Base-by-base conservation (phyloP, 2,888 invertebrate species). In the Portevinia maculata region DNA sequence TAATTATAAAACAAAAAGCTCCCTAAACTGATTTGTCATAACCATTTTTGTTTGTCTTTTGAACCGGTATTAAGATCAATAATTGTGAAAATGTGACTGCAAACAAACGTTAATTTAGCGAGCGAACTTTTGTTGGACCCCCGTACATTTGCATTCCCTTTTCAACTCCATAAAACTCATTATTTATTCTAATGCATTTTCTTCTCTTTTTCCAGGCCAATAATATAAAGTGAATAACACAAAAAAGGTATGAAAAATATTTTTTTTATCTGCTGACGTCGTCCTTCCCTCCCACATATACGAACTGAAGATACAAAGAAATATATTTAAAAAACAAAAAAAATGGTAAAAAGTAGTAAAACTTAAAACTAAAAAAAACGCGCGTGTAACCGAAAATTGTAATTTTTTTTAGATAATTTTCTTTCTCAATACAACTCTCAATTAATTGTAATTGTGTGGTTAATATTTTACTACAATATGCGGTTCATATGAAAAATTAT, bases 201-300 rank as follows among this genome's bases (percentile, higher is more conserved):
- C 3, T 50, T 44, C 69, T 83, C 34, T 78, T 57, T 32, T 71
- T 87, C 11, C 81, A 90, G 90, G 90, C 86, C 88, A 90, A 90
- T 89, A 90, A 89, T 89, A 88, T 85, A 70, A 73, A 75, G 74
- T 70, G 71, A 84, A 86, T 84, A 81, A 84, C 81, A 87, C 83
- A 84, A 79, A 84, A 84, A 84, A 76, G 85, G 53, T 71, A 76
- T 65, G 75, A 78, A 84, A 73, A 75, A 85, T 84, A 76, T 85
- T 84, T 84, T 81, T 88, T 88, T 87, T 85, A 87, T 87, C 85
- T 85, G 87, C 86, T 88, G 88, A 88, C 88, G 87, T 83, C 76
- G 81, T 88, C 87, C 87, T 87, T 88, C 85, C 87, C 87, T 86
- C 85, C 86, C 81, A 84, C 73, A 69, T 64, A 78, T 79, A 83